These are phyloP conservation scores for Gonatopus flavifemur DNA, from an alignment of 1,140 invertebrate genomes.

Conservation along the genomic window DNA sequence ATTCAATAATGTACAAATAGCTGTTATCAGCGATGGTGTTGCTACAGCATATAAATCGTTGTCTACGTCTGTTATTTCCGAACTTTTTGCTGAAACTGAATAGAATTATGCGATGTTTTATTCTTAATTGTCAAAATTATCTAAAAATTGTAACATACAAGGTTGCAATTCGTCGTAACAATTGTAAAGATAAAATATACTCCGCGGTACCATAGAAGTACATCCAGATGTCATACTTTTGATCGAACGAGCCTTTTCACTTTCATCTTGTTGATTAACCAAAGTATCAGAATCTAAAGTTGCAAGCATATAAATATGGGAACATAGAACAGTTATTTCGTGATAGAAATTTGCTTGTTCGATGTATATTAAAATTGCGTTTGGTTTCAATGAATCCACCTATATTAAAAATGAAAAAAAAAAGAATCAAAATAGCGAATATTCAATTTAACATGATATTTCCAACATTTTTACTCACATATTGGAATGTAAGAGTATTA, in stretches of 20 bases:
- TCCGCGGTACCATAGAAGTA: conserved; percentile 33
- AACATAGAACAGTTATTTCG: conserved; percentile 43
- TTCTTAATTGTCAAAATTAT: not conserved
- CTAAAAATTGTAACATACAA: conserved; percentile 25
- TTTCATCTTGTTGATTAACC: conserved; percentile 18
- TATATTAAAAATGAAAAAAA: conserved; percentile 16
- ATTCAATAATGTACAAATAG: conserved; percentile 50
- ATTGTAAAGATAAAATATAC: conserved; percentile 43
- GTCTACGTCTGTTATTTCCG: conserved; percentile 30
- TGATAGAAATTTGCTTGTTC: conserved; percentile 46
- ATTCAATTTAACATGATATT: not conserved
- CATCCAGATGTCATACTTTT: conserved; percentile 21
- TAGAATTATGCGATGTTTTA: not conserved
- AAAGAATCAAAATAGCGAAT: conserved; percentile 1
- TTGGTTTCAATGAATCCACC: conserved; percentile 41
- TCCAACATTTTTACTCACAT: conserved; percentile 29
- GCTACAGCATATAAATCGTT: conserved; percentile 35
- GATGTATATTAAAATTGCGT: conserved; percentile 38
- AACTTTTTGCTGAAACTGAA: conserved; percentile 30
- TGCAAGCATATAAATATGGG: conserved; percentile 36
- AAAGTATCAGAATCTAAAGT: conserved; percentile 35
- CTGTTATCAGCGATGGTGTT: conserved; percentile 56
- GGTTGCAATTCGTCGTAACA: conserved; percentile 38
- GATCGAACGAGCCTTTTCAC: conserved; percentile 15
- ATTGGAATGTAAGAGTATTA: conserved; percentile 34